Percentiles rank a stretch among this genome's conserved stretches.
These are phyloP conservation scores for Dusona sp. DNA, from an alignment of 2,888 invertebrate species.

Conservation along the genomic window DNA sequence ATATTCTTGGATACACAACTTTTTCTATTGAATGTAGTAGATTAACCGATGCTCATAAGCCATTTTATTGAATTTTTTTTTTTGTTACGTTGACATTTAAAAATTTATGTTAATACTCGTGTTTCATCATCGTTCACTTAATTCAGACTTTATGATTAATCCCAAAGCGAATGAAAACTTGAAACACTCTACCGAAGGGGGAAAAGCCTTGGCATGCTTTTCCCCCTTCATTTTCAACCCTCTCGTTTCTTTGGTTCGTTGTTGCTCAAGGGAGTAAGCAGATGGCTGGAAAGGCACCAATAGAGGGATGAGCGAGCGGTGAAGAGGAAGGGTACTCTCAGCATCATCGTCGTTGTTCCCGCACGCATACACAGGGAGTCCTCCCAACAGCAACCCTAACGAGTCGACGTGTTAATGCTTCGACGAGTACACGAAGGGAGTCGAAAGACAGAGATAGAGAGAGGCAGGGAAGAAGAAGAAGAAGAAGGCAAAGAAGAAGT, in stretches of 20 bases:
- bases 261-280: constrained; percentile 38
- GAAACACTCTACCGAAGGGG: background rate
- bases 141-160: background rate
- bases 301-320: constrained; percentile 57
- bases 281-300: constrained; percentile 61
- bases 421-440: constrained; percentile 64
- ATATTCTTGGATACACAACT: background rate
- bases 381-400: constrained; percentile 60
- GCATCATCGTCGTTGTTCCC: constrained; percentile 35
- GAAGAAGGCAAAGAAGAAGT: no score
- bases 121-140: background rate
- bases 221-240: constrained; percentile 54
- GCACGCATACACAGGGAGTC: constrained; percentile 1
- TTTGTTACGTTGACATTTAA: background rate
- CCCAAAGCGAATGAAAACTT: background rate
- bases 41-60: background rate
- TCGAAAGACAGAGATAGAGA: constrained; percentile 31
- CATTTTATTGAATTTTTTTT: background rate
- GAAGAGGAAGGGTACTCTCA: constrained; percentile 51
- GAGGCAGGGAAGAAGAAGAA: constrained; percentile 35
- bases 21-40: background rate
- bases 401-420: constrained; percentile 71
- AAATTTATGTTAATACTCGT: background rate
- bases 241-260: constrained; percentile 35
- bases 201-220: constrained; percentile 47